Evolutionary conservation across 1,140 invertebrate species (phyloP).

Genomic region (Onthophagus taurus): DNA sequence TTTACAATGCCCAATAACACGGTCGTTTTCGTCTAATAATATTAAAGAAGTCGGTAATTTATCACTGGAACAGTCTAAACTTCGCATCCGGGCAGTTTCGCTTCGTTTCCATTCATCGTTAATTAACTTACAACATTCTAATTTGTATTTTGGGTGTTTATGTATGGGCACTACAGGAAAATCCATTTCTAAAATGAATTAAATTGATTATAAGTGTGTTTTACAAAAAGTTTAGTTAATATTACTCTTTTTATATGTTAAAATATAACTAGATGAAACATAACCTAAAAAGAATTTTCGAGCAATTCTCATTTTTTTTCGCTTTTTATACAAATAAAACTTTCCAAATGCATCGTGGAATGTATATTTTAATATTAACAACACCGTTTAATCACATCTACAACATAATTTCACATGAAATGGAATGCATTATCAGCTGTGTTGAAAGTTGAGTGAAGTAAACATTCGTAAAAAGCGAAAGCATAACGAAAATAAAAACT

Average conservation of each 20-base stretch:
- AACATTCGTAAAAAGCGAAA: too few relatives aligned
- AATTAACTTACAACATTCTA: constrained; percentile 59
- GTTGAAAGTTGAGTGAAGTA: too few relatives aligned
- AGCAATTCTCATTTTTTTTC: too few relatives aligned
- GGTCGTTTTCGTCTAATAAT: constrained; percentile 46
- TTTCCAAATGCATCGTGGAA: too few relatives aligned
- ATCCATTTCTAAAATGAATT: constrained; percentile 19
- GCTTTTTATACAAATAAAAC: too few relatives aligned
- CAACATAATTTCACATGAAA: too few relatives aligned
- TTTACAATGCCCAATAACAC: constrained; percentile 66
- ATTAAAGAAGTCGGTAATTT: constrained; percentile 61
- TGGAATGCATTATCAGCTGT: too few relatives aligned
- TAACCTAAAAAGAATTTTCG: not conserved
- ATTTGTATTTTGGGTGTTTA: constrained; percentile 53
- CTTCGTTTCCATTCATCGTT: constrained; percentile 75
- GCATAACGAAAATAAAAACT: too few relatives aligned
- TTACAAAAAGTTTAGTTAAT: not conserved
- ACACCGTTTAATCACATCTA: too few relatives aligned
- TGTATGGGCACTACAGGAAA: constrained; percentile 53
- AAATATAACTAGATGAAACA: not conserved
- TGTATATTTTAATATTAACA: too few relatives aligned
- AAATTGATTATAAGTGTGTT: too few relatives aligned
- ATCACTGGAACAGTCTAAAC: constrained; percentile 57
- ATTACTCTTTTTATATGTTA: not conserved
- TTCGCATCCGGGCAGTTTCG: constrained; percentile 61